Evolutionary conservation across 2,888 invertebrate genomes (phyloP), one percentile per base, ranked within the genome.

Genomic region (Troides helena): DNA sequence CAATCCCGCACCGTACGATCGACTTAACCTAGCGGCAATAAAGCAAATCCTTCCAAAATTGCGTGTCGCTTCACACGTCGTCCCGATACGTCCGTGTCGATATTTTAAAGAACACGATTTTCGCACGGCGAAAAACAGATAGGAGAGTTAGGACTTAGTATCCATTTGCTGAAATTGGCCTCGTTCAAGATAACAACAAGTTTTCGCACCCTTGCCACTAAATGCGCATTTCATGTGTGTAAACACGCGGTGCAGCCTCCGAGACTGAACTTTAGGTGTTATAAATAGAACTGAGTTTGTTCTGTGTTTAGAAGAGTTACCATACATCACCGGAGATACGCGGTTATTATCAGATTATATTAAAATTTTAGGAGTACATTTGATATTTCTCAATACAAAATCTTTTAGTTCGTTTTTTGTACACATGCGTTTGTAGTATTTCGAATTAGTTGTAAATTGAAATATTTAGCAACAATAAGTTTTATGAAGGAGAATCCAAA

Each of bases 81-180:
- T 74, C 75, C 77, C 81, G 78, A 79, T 81, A 79, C 76, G 81
- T 82, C 81, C 81, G 81, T 81, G 84, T 86, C 89, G 88, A 91
- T 90, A 92, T 91, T 92, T 92, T 92, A 89, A 92, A 85, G 85
- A 84, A 86, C 83, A 81, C 83, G 83, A 81, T 81, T 81, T 83
- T 80, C 80, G 79, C 81, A 80, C 82, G 86, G 85, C 87, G 85
- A 90, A 92, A 91, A 84, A 85, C 85, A 92, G 91, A 92, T 91
- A 91, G 89, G 89, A 85, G 84, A 85, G 88, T 88, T 88, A 90
- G 91, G 90, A 92, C 92, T 92, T 91, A 92, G 92, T 92, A 91
- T 91, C 92, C 92, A 92, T 93, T 93, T 92, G 89, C 86, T 82
- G 90, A 92, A 92, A 93, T 93, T 93, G 93, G 92, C 84, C 89